Evolutionary conservation across 2,888 invertebrate genomes (phyloP), one percentile per base, ranked within the genome.

Genomic region (Hydroisotoma schaefferi): DNA sequence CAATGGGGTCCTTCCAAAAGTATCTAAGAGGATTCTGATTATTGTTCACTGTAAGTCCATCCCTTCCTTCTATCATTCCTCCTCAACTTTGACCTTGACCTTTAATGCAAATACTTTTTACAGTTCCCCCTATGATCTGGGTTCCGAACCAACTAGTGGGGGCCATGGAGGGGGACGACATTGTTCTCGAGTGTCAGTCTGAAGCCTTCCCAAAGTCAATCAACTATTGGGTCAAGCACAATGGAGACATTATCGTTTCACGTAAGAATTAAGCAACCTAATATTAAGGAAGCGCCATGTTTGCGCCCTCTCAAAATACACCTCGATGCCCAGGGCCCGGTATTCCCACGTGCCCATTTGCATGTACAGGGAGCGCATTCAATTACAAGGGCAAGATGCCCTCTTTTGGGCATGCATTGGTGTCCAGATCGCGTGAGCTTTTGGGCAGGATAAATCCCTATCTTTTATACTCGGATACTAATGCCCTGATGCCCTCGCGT

Each of bases 131-230:
- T 12, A 88, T 88, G 82, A 88, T 91, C 65, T 86, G 84, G 64
- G 58, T 90, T 73, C 86, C 86, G 73, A 88, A 90, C 78, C 90
- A 90, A 77, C 79, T 90, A 69, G 87, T 91, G 15, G 90, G 90
- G 0, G 89, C 87, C 0, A 84, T 85, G 22, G 81, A 86, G 59
- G 87, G 87, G 18, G 85, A 87, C 58, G 83, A 85, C 70, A 81
- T 90, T 61, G 84, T 85, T 27, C 78, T 91, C 66, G 89, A 90
- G 75, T 91, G 91, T 73, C 84, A 86, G 75, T 88, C 88, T 1
- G 90, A 90, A 74, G 90, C 90, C 1, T 89, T 83, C 77, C 91
- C 91, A 2, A 88, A 87, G 75, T 88, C 90, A 28, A 88, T 90
- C 71, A 90, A 88, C 77, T 90, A 90, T 76, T 91, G 90, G 91